Percentiles rank a stretch among this genome's conserved stretches.
These are phyloP conservation scores for Pocillopora meandrina DNA, from an alignment of 92 coral and sea anemone genomes.

Conservation along the genomic window DNA sequence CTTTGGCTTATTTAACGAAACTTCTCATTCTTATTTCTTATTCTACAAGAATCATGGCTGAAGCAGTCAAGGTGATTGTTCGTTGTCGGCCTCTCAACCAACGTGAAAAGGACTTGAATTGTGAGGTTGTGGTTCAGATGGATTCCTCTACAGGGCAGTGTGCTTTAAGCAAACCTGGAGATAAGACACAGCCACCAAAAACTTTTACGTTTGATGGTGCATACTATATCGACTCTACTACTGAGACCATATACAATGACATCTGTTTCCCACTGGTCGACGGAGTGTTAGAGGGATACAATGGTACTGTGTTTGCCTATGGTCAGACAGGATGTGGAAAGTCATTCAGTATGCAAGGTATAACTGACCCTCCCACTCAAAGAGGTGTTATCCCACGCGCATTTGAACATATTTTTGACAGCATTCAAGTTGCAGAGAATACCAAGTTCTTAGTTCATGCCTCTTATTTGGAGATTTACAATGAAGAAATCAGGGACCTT, in stretches of 20 bases:
- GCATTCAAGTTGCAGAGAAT: constrained; percentile 89
- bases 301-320: constrained; percentile 98
- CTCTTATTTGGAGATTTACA: constrained; percentile 93
- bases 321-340: constrained; percentile 99
- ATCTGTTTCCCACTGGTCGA: constrained; percentile 95
- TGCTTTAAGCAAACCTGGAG: constrained; percentile 86
- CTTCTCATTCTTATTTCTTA: not conserved
- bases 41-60: constrained; percentile 72
- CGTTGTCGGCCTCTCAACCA: constrained; percentile 97
- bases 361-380: constrained; percentile 91
- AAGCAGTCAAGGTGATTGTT: constrained; percentile 98
- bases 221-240: constrained; percentile 86
- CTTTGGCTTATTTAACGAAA: not conserved
- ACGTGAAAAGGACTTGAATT: constrained; percentile 92
- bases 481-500: constrained; percentile 90
- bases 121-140: constrained; percentile 91
- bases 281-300: constrained; percentile 96
- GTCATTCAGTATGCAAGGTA: constrained; percentile 96
- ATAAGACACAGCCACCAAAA: constrained; percentile 85
- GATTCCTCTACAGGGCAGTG: constrained; percentile 88
- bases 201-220: constrained; percentile 97
- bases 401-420: constrained; percentile 96
- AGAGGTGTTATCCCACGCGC: constrained; percentile 97
- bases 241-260: constrained; percentile 95
- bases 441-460: constrained; percentile 95